A percentile compares a stretch with the other conserved stretches of the same genome.
Evolutionary conservation across 2,113 vertebrate genomes (phyloP).

Genomic region (Ophiodon elongatus): DNA sequence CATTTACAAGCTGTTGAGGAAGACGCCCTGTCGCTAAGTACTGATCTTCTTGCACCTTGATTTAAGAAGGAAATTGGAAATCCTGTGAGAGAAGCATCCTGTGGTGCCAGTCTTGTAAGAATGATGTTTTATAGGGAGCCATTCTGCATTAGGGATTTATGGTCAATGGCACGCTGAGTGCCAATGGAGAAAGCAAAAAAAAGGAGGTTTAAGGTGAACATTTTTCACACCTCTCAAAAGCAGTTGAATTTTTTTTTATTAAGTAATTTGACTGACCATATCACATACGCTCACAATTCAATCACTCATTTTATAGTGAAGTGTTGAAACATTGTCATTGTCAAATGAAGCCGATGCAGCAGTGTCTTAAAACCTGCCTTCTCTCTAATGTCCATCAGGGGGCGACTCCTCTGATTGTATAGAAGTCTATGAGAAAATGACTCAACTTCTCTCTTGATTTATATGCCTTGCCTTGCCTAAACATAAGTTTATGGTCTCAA

Average conservation of each 20-base stretch:
- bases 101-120: neutral
- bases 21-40: constrained; percentile 21
- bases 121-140: constrained; percentile 12
- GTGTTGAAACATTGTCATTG: neutral
- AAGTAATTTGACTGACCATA: neutral
- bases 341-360: too few relatives aligned
- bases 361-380: too few relatives aligned
- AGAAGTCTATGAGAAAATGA: neutral
- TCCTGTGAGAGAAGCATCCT: neutral
- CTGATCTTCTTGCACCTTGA: constrained; percentile 30
- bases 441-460: too few relatives aligned
- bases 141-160: constrained; percentile 30
- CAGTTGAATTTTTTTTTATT: neutral
- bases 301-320: neutral
- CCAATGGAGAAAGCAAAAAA: neutral
- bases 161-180: neutral
- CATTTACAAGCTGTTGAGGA: constrained; percentile 63
- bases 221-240: neutral
- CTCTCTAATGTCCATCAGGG: neutral
- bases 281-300: neutral
- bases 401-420: neutral
- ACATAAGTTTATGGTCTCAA: too few relatives aligned
- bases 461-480: too few relatives aligned
- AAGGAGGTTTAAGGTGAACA: neutral
- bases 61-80: constrained; percentile 34